Evolutionary conservation across 2,113 vertebrate genomes (phyloP).

Genomic region (Sturnus vulgaris): DNA sequence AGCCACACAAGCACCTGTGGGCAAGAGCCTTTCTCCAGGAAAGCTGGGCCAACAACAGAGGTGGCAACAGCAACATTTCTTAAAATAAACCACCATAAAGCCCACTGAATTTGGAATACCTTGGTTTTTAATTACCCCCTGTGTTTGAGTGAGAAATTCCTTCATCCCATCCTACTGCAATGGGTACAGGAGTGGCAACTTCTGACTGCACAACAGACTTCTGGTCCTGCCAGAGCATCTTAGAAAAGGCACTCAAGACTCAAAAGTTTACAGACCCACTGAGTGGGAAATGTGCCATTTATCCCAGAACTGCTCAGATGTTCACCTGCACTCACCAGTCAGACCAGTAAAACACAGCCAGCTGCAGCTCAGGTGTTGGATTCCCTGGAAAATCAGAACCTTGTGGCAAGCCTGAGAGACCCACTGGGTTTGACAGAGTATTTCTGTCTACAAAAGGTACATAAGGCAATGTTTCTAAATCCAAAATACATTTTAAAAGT

Average conservation of each 20-base stretch:
- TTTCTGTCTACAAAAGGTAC: not conserved
- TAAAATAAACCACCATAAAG: not conserved
- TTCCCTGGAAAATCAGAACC: not conserved
- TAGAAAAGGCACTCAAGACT: not conserved
- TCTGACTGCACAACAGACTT: not conserved
- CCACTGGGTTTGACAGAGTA: not conserved
- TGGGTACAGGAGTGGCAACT: not conserved
- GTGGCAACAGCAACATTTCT: not conserved
- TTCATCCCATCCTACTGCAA: not conserved
- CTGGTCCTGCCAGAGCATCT: not conserved
- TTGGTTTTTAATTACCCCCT: not conserved
- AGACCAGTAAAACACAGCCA: not conserved
- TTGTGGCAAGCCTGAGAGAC: not conserved
- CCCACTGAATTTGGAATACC: not conserved
- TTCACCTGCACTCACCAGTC: not conserved
- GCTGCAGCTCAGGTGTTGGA: not conserved
- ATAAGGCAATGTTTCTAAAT: not conserved
- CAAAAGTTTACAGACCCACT: accelerated
- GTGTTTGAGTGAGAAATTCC: not conserved
- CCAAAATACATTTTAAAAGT: not conserved
- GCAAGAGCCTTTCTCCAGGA: not conserved
- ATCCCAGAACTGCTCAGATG: not conserved
- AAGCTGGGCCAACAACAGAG: not conserved
- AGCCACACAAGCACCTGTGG: not conserved
- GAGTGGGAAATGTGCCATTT: accelerated